Conservation (phyloP, 2,113 vertebrate genomes). For the Toxostoma redivivum region DNA sequence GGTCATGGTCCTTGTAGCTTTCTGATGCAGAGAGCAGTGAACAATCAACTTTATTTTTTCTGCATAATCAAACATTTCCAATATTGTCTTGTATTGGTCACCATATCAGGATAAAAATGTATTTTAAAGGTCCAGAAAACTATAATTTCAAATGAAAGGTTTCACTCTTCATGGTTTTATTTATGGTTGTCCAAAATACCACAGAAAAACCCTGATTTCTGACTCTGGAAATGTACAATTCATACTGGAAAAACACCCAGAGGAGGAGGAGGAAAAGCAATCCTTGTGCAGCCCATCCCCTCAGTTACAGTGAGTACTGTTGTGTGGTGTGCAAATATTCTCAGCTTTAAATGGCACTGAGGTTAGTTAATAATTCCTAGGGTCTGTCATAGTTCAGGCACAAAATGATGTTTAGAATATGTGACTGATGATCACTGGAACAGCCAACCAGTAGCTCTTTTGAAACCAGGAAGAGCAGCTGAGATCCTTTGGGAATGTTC, state of each 20-base stretch:
- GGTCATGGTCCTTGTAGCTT: background rate
- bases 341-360: background rate
- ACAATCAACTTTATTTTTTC: background rate
- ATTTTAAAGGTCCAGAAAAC: background rate
- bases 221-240: background rate
- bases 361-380: background rate
- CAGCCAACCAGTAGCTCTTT: background rate
- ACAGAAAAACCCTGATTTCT: background rate
- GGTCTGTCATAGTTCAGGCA: background rate
- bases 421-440: background rate
- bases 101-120: background rate
- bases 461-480: background rate
- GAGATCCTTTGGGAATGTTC: background rate
- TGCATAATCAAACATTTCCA: background rate
- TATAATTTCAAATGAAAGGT: background rate
- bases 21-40: background rate
- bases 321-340: fast-evolving
- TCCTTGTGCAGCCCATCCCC: background rate
- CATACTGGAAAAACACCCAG: background rate
- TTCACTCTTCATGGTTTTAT: background rate
- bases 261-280: background rate
- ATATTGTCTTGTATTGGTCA: background rate
- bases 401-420: background rate
- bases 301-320: background rate
- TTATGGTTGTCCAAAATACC: background rate